Conservation (phyloP, 2,113 vertebrate species). For the Jaculus jaculus region DNA sequence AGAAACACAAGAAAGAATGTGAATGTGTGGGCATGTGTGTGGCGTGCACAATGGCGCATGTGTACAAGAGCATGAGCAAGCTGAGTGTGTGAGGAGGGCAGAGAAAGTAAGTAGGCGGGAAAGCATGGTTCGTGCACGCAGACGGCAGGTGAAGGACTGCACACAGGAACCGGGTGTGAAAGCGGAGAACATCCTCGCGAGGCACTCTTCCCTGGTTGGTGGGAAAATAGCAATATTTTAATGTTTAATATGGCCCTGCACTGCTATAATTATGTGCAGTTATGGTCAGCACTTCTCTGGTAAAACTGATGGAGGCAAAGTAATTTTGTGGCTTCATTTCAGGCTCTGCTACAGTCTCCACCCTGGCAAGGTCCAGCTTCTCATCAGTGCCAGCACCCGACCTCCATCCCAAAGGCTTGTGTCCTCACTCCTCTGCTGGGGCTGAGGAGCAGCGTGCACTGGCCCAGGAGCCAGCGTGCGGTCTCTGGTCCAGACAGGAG, state of each 20-base stretch:
- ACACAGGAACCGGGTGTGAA: fast-evolving
- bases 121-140: fast-evolving
- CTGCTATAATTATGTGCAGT: neutral
- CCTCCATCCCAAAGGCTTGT: neutral
- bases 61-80: neutral
- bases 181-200: neutral
- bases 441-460: neutral
- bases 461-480: neutral
- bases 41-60: too few relatives aligned
- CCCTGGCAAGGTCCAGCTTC: neutral
- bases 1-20: fast-evolving
- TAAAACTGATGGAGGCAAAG: neutral
- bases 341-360: neutral
- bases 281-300: neutral
- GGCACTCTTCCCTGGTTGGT: neutral
- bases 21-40: neutral
- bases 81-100: neutral
- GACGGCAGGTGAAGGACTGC: fast-evolving
- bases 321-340: neutral
- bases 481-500: neutral
- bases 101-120: too few relatives aligned
- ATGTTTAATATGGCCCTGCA: neutral
- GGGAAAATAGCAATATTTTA: neutral
- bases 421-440: neutral
- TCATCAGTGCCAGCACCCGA: neutral